Conservation (phyloP, 2,797 vertebrate genomes). For the Lacerta viridis region DNA sequence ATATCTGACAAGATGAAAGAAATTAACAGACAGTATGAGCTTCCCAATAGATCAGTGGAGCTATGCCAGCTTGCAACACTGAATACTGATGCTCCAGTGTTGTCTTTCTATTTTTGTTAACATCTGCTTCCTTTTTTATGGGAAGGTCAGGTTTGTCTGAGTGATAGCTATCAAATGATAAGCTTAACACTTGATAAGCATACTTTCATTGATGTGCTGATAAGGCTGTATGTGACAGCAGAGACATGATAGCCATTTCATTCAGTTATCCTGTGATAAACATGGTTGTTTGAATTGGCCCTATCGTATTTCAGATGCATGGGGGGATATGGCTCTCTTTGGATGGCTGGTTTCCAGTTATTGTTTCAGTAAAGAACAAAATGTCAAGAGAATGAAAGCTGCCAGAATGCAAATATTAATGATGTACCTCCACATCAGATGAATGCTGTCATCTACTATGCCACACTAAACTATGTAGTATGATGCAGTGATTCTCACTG, state of each 20-base stretch:
- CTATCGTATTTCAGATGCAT: accelerated
- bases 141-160: neutral
- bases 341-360: neutral
- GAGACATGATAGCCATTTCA: neutral
- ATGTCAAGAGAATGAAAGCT: neutral
- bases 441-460: neutral
- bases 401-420: neutral
- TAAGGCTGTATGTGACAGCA: neutral
- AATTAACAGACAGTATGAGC: neutral
- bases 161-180: constrained; percentile 3
- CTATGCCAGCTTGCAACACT: neutral
- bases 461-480: neutral
- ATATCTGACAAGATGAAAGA: neutral
- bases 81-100: neutral
- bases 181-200: constrained; percentile 10
- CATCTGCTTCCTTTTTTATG: neutral
- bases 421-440: constrained; percentile 5
- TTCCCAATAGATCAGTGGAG: neutral
- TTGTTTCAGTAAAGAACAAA: neutral
- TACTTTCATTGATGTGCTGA: constrained; percentile 8
- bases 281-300: neutral
- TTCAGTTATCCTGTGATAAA: constrained; percentile 14
- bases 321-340: neutral
- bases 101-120: neutral
- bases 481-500: neutral